phyloP scores from a whole-genome alignment of 1,140 invertebrate species.

The Tetragnatha versicolor region DNA sequence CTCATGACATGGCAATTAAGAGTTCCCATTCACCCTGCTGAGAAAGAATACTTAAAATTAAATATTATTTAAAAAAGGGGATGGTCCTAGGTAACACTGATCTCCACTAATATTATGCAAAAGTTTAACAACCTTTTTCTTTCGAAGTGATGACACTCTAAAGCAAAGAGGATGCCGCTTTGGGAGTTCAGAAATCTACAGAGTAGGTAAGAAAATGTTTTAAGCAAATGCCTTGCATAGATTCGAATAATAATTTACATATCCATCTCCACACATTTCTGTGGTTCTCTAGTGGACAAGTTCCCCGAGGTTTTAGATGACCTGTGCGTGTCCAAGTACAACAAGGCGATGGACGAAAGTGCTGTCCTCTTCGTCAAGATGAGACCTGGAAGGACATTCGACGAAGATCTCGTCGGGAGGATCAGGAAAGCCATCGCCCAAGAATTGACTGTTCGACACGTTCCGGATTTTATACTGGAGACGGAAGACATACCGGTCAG shows the following conservation, averaged over 20 bases:
- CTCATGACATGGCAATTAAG: background rate
- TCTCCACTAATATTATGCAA: background rate
- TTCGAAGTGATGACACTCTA: conserved; percentile 69
- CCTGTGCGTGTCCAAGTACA: conserved; percentile 15
- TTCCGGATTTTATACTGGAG: conserved; percentile 67
- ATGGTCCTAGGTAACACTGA: background rate
- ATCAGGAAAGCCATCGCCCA: conserved; percentile 64
- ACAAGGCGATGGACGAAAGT: background rate
- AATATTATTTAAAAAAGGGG: background rate
- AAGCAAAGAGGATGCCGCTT: conserved; percentile 73
- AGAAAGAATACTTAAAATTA: background rate
- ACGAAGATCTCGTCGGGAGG: conserved; percentile 62
- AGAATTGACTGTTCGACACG: conserved; percentile 67
- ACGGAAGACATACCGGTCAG: conserved; percentile 68
- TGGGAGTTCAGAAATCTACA: conserved; percentile 73
- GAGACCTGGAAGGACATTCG: conserved; percentile 62
- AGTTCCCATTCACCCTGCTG: background rate
- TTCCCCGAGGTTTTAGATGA: conserved; percentile 2
- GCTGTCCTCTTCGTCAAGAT: conserved; percentile 67
- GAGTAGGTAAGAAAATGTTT: conserved; percentile 64
- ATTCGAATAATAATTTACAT: too few species aligned
- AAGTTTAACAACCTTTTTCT: background rate
- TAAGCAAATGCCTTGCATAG: background rate
- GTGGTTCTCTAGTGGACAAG: background rate
- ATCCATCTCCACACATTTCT: too few species aligned